Percentiles rank a stretch among this genome's conserved stretches.
phyloP scores from a whole-genome alignment of 2,113 vertebrate genomes.

The Dinomys branickii region DNA sequence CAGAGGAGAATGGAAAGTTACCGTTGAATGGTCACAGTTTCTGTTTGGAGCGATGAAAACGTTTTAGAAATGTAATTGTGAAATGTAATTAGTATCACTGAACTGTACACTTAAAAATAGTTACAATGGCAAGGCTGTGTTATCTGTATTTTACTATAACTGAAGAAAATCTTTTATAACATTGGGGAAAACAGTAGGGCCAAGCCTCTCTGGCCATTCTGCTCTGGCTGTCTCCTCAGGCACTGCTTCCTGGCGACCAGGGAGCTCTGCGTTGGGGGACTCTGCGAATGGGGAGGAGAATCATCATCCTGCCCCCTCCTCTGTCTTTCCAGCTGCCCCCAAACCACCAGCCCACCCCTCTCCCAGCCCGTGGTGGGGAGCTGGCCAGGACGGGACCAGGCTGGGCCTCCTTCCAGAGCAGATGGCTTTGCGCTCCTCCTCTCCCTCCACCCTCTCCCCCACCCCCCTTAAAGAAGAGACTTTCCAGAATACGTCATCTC shows the following conservation, averaged over 20 bases:
- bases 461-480: slow-evolving; percentile 80
- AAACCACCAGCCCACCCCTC: not conserved
- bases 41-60: not conserved
- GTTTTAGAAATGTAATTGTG: not conserved
- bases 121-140: not conserved
- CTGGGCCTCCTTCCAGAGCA: slow-evolving; percentile 82
- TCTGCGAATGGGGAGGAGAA: not conserved
- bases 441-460: slow-evolving; percentile 63
- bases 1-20: not conserved
- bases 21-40: not conserved
- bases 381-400: not conserved
- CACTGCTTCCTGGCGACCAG: not conserved
- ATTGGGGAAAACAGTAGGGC: not conserved
- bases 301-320: not conserved
- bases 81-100: not conserved
- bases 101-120: not conserved
- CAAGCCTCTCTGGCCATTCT: not conserved
- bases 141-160: not conserved
- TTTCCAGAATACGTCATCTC: slow-evolving; percentile 90
- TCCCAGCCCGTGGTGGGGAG: not conserved
- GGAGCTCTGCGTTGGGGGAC: not conserved
- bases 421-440: slow-evolving; percentile 85
- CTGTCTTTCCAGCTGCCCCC: not conserved
- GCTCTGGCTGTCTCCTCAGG: not conserved
- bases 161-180: not conserved